These are phyloP conservation scores for Dermolepida albohirtum DNA, from an alignment of 2,888 invertebrate genomes.

Conservation along the genomic window DNA sequence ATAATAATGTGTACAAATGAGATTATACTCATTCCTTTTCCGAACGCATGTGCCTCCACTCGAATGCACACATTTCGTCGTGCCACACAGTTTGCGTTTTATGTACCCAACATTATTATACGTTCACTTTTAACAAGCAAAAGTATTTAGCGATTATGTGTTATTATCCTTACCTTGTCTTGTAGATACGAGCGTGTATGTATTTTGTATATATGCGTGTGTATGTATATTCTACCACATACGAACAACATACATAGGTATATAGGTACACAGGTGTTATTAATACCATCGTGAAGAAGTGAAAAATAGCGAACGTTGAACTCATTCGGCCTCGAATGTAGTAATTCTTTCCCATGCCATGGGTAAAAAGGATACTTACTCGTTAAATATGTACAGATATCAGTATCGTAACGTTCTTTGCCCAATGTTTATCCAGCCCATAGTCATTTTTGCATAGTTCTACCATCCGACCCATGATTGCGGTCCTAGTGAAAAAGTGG, in stretches of 20 bases:
- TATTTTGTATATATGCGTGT: no score
- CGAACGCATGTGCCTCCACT: background rate
- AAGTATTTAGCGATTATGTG: slow-evolving; percentile 31
- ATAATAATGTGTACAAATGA: no score
- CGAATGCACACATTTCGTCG: no score
- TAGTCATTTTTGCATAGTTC: no score
- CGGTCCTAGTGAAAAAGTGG: no score
- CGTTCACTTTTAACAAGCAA: slow-evolving; percentile 34
- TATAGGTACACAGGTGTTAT: slow-evolving; percentile 25
- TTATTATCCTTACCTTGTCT: slow-evolving; percentile 25
- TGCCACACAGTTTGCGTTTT: background rate
- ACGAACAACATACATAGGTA: no score
- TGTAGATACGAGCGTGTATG: no score
- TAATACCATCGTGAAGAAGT: slow-evolving; percentile 36
- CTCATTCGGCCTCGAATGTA: slow-evolving; percentile 36
- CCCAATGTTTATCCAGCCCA: no score
- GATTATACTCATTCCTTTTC: no score
- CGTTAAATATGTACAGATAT: background rate
- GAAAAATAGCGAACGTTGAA: slow-evolving; percentile 38
- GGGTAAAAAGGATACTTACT: slow-evolving; percentile 31
- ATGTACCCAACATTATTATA: slow-evolving; percentile 27
- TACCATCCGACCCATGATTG: no score
- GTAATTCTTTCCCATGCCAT: slow-evolving; percentile 35
- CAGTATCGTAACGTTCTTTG: no score
- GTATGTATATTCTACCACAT: no score